These are phyloP conservation scores for Brachynemurus nebulosus DNA, from an alignment of 2,888 invertebrate species.

Conservation along the genomic window DNA sequence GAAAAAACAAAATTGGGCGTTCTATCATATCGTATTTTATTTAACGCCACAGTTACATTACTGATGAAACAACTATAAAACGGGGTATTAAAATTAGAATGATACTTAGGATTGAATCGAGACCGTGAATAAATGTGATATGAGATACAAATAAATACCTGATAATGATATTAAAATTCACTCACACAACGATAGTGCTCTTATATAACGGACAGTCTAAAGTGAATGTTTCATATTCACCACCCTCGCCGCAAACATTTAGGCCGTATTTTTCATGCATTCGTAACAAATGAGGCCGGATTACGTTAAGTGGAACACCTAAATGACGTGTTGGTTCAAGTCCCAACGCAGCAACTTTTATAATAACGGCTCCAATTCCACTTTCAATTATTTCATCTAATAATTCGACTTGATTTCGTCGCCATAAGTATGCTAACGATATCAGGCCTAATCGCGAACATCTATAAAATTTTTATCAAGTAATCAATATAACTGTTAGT, in stretches of 20 bases:
- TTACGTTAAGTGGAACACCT: conserved; percentile 69
- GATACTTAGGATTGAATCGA: no score
- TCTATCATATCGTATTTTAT: no score
- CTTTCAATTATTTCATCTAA: conserved; percentile 94
- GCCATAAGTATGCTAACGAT: conserved; percentile 90
- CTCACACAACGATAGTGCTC: conserved; percentile 81
- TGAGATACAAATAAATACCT: conserved; percentile 9
- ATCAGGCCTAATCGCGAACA: conserved; percentile 81
- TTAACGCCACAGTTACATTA: no score
- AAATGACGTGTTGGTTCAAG: conserved; percentile 76
- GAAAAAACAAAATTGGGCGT: no score
- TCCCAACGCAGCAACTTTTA: conserved; percentile 94
- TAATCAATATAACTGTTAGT: not conserved
- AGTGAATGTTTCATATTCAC: conserved; percentile 97
- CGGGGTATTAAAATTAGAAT: no score
- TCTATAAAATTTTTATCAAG: no score
- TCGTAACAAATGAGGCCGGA: conserved; percentile 73
- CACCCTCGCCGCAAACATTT: conserved; percentile 96
- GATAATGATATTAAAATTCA: conserved; percentile 22
- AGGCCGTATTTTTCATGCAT: conserved; percentile 91
- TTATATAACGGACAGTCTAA: conserved; percentile 93
- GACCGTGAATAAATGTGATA: no score
- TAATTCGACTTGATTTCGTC: conserved; percentile 85
- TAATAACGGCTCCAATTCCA: conserved; percentile 83
- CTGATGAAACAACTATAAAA: no score